Evolutionary conservation across 2,888 invertebrate species (phyloP).

Genomic region (Melanchra persicariae): DNA sequence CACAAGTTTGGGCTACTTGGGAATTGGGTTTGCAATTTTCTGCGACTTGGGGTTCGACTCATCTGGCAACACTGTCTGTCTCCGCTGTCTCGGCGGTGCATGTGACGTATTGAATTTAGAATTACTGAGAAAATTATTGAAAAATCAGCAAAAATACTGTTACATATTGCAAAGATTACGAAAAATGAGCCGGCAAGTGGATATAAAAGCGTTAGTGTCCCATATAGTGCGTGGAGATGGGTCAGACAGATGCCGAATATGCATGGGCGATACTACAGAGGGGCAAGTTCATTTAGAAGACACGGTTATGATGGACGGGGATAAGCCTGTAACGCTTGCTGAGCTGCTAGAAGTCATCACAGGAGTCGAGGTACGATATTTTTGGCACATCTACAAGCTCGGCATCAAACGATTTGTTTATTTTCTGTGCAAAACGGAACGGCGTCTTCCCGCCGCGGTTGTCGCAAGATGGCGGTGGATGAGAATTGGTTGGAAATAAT

Average conservation of each 20-base stretch:
- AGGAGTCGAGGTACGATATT: constrained; percentile 83
- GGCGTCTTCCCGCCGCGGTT: constrained; percentile 78
- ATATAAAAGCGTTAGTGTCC: constrained; percentile 86
- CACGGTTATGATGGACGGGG: constrained; percentile 87
- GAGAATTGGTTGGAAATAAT: constrained; percentile 4
- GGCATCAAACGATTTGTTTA: constrained; percentile 73
- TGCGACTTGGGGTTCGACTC: too few species aligned
- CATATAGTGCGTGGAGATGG: constrained; percentile 87
- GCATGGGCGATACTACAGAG: constrained; percentile 87
- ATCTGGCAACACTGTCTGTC: too few species aligned
- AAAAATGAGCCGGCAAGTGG: constrained; percentile 84
- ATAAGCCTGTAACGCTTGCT: constrained; percentile 83
- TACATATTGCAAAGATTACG: constrained; percentile 19
- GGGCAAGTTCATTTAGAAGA: constrained; percentile 87
- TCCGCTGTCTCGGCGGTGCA: constrained; percentile 14
- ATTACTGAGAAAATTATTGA: constrained; percentile 20
- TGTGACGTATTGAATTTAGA: constrained; percentile 51
- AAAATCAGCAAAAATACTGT: constrained; percentile 9
- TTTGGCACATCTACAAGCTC: constrained; percentile 48
- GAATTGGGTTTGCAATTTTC: too few species aligned
- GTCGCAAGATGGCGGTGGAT: constrained; percentile 78
- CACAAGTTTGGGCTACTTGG: too few species aligned
- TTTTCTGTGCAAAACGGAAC: constrained; percentile 88
- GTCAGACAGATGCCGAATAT: constrained; percentile 85
- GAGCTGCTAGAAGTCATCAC: constrained; percentile 85